These are phyloP conservation scores for Thomomys bottae DNA, from an alignment of 2,113 vertebrate species.

Conservation along the genomic window DNA sequence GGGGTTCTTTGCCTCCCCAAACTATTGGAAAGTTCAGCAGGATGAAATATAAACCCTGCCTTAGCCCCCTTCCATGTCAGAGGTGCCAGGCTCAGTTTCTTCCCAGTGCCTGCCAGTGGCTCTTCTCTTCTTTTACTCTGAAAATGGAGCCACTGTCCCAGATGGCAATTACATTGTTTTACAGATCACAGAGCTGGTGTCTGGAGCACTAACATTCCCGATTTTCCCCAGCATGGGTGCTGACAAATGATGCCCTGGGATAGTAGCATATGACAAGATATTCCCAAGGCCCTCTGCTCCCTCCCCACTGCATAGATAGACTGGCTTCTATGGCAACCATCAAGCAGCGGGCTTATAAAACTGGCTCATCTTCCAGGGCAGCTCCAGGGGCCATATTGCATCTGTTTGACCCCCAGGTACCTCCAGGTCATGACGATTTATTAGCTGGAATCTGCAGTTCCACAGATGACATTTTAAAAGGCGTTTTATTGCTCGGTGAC, in stretches of 20 bases:
- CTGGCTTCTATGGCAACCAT: constrained; percentile 35
- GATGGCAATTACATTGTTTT: background rate
- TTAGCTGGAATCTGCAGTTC: constrained; percentile 67
- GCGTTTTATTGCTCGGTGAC: constrained; percentile 72
- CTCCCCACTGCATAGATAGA: background rate
- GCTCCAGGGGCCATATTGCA: constrained; percentile 53
- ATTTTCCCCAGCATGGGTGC: background rate
- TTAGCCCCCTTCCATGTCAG: fast-evolving
- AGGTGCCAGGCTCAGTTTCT: fast-evolving
- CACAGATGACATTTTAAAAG: constrained; percentile 77
- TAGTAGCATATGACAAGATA: background rate
- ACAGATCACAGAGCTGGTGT: background rate
- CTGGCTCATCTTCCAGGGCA: constrained; percentile 20
- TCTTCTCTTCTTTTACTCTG: background rate
- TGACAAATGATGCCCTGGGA: constrained; percentile 5
- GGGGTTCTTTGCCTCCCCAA: no score
- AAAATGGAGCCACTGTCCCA: background rate
- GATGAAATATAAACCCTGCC: fast-evolving
- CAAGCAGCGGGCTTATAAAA: constrained; percentile 36
- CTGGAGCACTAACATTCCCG: background rate
- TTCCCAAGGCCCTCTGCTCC: background rate
- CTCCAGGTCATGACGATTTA: constrained; percentile 72
- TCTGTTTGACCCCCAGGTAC: constrained; percentile 70
- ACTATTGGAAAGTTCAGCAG: fast-evolving
- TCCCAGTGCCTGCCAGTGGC: background rate